These are phyloP conservation scores for Tarsius wallacei DNA, from an alignment of 2,797 vertebrate genomes.

Conservation along the genomic window DNA sequence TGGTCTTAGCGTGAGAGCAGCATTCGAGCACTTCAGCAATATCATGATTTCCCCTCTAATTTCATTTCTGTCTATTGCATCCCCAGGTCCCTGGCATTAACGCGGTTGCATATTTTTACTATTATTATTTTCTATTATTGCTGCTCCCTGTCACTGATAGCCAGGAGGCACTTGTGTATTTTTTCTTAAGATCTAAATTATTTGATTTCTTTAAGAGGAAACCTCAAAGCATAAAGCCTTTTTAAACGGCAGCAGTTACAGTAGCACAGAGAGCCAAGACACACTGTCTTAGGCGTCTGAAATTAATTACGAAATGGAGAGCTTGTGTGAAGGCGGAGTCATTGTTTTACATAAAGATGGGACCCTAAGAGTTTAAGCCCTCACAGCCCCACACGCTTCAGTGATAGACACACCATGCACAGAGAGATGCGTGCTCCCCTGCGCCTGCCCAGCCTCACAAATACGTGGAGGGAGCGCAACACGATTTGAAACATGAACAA, in stretches of 20 bases:
- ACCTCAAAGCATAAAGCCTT: conserved; percentile 88
- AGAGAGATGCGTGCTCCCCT: background rate
- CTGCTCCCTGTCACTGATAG: conserved; percentile 80
- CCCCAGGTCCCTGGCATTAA: conserved; percentile 90
- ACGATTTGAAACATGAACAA: conserved; percentile 26
- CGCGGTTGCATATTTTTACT: conserved; percentile 88
- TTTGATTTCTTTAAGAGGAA: conserved; percentile 89
- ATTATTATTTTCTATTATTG: conserved; percentile 91
- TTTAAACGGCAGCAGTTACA: conserved; percentile 85
- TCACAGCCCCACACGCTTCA: background rate
- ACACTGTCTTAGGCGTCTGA: conserved; percentile 80
- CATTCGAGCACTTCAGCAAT: conserved; percentile 90
- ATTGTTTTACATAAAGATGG: conserved; percentile 70
- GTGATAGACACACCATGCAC: background rate
- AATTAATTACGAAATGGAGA: conserved; percentile 86
- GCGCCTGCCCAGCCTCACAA: background rate
- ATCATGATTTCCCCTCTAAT: conserved; percentile 90
- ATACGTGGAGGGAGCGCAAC: background rate
- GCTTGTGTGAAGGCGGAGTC: background rate
- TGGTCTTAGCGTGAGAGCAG: conserved; percentile 92
- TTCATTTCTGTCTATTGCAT: conserved; percentile 90
- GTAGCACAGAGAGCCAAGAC: conserved; percentile 77
- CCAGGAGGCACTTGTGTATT: conserved; percentile 87
- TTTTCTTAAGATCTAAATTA: conserved; percentile 86
- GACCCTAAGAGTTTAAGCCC: background rate